Base-by-base conservation (phyloP, 2,888 invertebrate species). In the Brachypalpus laphriformis region DNA sequence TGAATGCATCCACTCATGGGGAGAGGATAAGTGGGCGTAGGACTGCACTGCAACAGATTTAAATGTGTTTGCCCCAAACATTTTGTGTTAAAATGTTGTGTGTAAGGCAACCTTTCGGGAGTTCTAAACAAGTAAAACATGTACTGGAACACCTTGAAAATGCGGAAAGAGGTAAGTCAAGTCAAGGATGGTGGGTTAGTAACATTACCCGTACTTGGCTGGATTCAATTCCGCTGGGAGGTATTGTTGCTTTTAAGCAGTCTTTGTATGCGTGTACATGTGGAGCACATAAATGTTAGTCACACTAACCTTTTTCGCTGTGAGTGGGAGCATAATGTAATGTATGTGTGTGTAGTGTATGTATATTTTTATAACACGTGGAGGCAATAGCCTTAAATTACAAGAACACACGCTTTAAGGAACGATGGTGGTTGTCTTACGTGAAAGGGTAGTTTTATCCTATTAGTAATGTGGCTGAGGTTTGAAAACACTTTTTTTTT, bases 141-240 rank as follows among this genome's bases (percentile, higher is more conserved):
- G 59, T 45, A 28, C 40, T 51, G 63, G 57, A 47, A 65, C 49
- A 81, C 56, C 76, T 76, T 82, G 70, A 56, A 71, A 76, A 31
- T 42, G 22, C 31, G 18, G 49, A 34, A 49, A 31, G 51, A 34
- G 70, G 22, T 14, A 68, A 77, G 22, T 76, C 71, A 68, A 77
- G 22, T 76, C 71, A 68, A 56, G 65, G 71, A 72, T 71, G 42
- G 66, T 22, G 54, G 18, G 45, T 54, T 59, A 28, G 57, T 25
- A 59, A 59, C 57, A 49, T 65, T 75, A 56, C 22, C n/a, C 28
- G 37, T 34, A 6, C 42, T 31, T 22, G 59, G 34, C 28, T n/a
- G 54, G 16, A 49, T 42, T 66, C 31, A 68, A 74, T 68, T 78
- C 78, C 40, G 18, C 40, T 14, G 45, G 63, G 61, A 56, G 47